phyloP scores from a whole-genome alignment of 30 jellyfish, hydroid and myxozoan genomes.

The Cassiopea xamachana region DNA sequence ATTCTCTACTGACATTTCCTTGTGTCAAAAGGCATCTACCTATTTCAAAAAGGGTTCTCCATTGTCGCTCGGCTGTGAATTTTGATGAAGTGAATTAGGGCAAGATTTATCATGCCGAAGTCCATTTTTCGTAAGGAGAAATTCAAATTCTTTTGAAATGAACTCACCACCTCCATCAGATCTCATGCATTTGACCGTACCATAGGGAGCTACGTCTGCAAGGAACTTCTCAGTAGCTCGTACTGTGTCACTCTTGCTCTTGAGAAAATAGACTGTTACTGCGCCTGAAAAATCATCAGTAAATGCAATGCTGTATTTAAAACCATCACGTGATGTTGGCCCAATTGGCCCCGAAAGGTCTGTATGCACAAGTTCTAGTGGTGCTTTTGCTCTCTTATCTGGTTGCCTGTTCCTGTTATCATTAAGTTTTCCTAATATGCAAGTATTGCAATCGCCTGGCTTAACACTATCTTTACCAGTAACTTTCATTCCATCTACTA shows the following conservation, averaged over 20 bases:
- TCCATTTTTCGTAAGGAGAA: constrained; percentile 21
- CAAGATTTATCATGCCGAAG: constrained; percentile 57
- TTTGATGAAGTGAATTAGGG: constrained; percentile 87
- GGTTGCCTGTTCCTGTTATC: constrained; percentile 22
- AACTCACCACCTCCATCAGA: constrained; percentile 59
- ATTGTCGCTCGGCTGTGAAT: constrained; percentile 83
- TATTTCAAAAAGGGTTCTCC: constrained; percentile 87
- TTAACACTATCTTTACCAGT: constrained; percentile 24
- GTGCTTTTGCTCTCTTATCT: constrained; percentile 30
- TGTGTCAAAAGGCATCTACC: constrained; percentile 69
- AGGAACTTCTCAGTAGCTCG: constrained; percentile 50
- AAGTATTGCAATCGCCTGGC: constrained; percentile 40
- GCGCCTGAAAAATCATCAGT: constrained; percentile 57
- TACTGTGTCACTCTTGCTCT: constrained; percentile 40
- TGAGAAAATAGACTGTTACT: constrained; percentile 20
- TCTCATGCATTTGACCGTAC: constrained; percentile 57
- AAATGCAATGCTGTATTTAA: constrained; percentile 30
- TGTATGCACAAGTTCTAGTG: constrained; percentile 41
- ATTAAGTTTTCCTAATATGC: constrained; percentile 41
- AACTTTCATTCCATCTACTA: constrained; percentile 63
- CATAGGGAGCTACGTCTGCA: constrained; percentile 76
- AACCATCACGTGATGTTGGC: constrained; percentile 51
- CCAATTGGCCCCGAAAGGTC: constrained; percentile 65
- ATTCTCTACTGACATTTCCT: constrained; percentile 46
- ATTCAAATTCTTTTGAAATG: constrained; percentile 43